Base-by-base conservation (phyloP, 2,888 invertebrate genomes). In the Glomeris marginata region DNA sequence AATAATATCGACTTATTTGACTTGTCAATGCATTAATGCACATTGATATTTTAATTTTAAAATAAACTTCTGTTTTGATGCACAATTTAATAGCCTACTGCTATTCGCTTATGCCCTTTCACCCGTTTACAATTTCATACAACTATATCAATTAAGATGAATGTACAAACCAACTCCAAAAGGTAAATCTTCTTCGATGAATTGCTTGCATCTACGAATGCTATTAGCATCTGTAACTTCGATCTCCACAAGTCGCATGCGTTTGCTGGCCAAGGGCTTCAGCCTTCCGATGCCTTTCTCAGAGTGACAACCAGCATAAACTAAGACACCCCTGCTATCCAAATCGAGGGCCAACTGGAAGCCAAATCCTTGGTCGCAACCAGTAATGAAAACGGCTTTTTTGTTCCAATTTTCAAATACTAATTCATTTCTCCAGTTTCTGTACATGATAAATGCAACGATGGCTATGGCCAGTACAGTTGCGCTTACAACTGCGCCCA, bases 261-360 rank as follows among this genome's bases (percentile, higher is more conserved):
- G 36, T 15, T 28, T 16, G 16, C 28, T 28, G 15, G 43, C 50
- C 21, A 35, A 10, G 4, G 18, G 18, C 36, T 34, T 43, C 2
- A 50, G 28, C 15, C 35, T 45, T 18, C 38, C 50, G 8, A 45
- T 45, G 15, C 50, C 50, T 13, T 37, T 34, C n/a, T 45, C 38
- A 4, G 50, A 50, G 36, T 50, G 50, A 37, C 50, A 50, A 10
- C 50, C 50, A n/a, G 45, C 50, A 20, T 44, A 50, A 16, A 50
- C 50, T 10, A 41, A 36, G 28, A 50, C 20, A 18, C 50, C 50
- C 11, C 33, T 16, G 13, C 45, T 15, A 18, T 45, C 45, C 50
- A 50, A 33, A 15, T 45, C 50, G n/a, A 50, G 45, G 16, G 37
- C 50, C 22, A 50, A 5, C 16, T 37, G 22, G 10, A 37, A 15